phyloP scores from a whole-genome alignment of 1,140 invertebrate species.

The Trachymyrmex cornetzi region DNA sequence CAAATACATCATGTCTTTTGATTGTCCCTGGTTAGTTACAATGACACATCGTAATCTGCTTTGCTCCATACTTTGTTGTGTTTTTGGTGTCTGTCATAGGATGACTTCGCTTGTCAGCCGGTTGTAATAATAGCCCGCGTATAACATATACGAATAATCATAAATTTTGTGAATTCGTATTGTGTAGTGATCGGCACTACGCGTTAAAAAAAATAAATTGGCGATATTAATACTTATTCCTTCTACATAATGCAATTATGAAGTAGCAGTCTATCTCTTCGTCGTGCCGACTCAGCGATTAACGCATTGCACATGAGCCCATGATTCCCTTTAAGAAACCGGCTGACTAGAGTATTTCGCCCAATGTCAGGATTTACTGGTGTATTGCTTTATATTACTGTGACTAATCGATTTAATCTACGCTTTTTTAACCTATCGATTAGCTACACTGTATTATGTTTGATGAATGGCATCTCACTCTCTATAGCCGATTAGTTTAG shows the following conservation, averaged over 20 bases:
- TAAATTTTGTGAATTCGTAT: background rate
- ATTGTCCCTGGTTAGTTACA: slow-evolving; percentile 82
- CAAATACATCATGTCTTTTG: slow-evolving; percentile 82
- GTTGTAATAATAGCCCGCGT: slow-evolving; percentile 28
- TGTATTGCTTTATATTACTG: slow-evolving; percentile 77
- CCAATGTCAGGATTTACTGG: slow-evolving; percentile 77
- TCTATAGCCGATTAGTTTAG: slow-evolving; percentile 78
- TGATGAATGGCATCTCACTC: slow-evolving; percentile 74
- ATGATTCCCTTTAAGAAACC: slow-evolving; percentile 33
- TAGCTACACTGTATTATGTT: slow-evolving; percentile 70
- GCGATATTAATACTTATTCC: slow-evolving; percentile 41
- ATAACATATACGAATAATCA: slow-evolving; percentile 22
- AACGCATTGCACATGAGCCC: slow-evolving; percentile 57
- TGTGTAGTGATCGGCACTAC: background rate
- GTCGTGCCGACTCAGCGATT: slow-evolving; percentile 13
- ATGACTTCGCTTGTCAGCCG: slow-evolving; percentile 66
- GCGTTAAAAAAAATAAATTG: slow-evolving; percentile 23
- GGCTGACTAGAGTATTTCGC: slow-evolving; percentile 77
- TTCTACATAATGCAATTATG: slow-evolving; percentile 48
- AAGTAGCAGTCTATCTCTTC: slow-evolving; percentile 46
- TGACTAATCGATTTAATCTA: slow-evolving; percentile 76
- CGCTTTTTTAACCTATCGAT: slow-evolving; percentile 71
- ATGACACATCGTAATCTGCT: slow-evolving; percentile 68
- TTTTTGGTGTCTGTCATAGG: slow-evolving; percentile 62
- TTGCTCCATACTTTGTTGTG: slow-evolving; percentile 62